Evolutionary conservation across 2,888 invertebrate species (phyloP), one percentile per base, ranked within the genome.

Genomic region (Merodon equestris): DNA sequence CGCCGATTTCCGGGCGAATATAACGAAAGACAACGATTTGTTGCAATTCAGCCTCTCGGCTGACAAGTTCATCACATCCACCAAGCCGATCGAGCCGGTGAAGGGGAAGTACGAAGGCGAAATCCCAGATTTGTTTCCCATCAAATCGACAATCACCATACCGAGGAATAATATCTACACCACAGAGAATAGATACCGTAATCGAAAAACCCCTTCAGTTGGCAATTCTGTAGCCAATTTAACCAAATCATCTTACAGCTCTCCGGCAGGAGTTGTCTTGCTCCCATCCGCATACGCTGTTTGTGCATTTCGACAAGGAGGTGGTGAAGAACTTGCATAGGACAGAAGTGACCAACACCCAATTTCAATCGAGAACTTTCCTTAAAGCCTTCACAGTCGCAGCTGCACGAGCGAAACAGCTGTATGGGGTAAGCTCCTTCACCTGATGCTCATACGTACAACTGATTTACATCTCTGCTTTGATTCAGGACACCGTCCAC

Each of bases 361-460:
- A 96, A 88, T 91, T 94, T 64, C 87, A 92, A 1, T 93, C 94
- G 13, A 90, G 94, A 53, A 92, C 93, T 1, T 85, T 96, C 73
- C 88, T 95, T 34, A 94, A 94, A 87, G 92, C 93, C 42, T 97
- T 95, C 88, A 92, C 93, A 19, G 92, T 92, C 19, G 95, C 95
- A n/a, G 91, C 94, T 2, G 89, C 94, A 27, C 93, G 93, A 85
- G 97, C 97, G 0, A 93, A 92, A 84, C 91, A 92, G 83, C 54
- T 79, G 1, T 79, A 68, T 53, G 57, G 67, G 12, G 72, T 76
- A 17, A 57, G 40, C 9, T 5, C 13, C 4, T 0, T 18, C 1
- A 1, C n/a, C n/a, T n/a, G 9, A 18, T 1, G 4, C 7, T 13
- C 18, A 5, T 1, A 15, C 14, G n/a, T 9, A 19, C 2, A 9